Conservation (phyloP, 2,113 vertebrate genomes). For the Oenanthe oenanthe region DNA sequence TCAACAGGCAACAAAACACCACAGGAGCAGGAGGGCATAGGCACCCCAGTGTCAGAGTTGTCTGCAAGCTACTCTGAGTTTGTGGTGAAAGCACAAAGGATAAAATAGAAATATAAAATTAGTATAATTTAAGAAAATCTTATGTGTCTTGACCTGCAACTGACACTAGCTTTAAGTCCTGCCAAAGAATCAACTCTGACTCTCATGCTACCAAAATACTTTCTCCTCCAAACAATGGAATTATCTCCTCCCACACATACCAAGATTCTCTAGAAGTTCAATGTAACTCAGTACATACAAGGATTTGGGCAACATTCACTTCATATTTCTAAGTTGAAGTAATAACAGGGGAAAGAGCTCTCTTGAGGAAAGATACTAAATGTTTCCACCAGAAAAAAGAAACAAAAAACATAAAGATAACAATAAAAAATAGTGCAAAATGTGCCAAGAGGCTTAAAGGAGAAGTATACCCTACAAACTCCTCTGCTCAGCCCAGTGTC, state of each 20-base stretch:
- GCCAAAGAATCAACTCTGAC: not conserved
- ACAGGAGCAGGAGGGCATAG: not conserved
- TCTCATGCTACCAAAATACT: constrained; percentile 38
- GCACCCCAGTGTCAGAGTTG: not conserved
- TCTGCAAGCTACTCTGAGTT: not conserved
- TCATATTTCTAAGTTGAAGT: constrained; percentile 30
- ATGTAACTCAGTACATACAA: not conserved
- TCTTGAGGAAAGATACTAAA: not conserved
- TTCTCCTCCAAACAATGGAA: constrained; percentile 34
- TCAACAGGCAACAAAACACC: not conserved
- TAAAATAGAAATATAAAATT: constrained; percentile 30
- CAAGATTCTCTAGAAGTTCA: constrained; percentile 21
- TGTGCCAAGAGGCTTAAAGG: not conserved
- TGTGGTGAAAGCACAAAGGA: not conserved
- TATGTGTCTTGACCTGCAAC: constrained; percentile 7
- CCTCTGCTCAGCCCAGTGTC: not conserved
- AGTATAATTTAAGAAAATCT: constrained; percentile 13
- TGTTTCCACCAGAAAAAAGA: not conserved
- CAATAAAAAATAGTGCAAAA: not conserved
- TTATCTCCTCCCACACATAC: constrained; percentile 47
- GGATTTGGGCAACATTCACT: not conserved
- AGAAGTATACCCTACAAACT: not conserved
- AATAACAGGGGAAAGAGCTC: not conserved
- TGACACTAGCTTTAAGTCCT: not conserved
- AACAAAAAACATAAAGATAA: not conserved